Percentiles rank a stretch among this genome's conserved stretches.
Conservation (phyloP, 2,797 vertebrate genomes). For the Antrozous pallidus region DNA sequence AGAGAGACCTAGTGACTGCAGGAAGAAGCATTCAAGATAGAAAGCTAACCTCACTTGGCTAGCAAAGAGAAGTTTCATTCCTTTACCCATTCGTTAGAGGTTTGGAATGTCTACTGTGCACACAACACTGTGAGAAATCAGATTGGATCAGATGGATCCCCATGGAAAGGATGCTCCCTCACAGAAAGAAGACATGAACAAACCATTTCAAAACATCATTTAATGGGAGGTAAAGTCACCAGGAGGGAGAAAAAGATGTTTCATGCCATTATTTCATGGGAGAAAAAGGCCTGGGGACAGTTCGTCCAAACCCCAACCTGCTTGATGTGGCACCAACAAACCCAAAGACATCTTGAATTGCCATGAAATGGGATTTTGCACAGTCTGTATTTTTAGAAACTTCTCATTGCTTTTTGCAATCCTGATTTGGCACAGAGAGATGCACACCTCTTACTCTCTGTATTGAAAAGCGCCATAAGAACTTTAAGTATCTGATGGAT, state of each 20-base stretch:
- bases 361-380: conserved; percentile 55
- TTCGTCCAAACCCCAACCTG: neutral
- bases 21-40: neutral
- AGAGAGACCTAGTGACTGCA: neutral
- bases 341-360: neutral
- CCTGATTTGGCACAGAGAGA: conserved; percentile 42
- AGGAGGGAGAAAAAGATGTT: neutral
- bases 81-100: neutral
- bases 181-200: neutral
- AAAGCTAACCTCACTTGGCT: neutral
- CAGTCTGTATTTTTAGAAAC: conserved; percentile 65
- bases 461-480: neutral
- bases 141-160: neutral
- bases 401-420: conserved; percentile 18
- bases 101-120: neutral
- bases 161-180: neutral
- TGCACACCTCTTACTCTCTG: neutral
- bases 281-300: neutral
- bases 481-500: neutral
- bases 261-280: neutral
- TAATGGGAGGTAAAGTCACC: neutral
- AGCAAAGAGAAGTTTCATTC: neutral
- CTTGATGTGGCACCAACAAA: neutral
- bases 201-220: neutral
- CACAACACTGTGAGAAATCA: neutral